Conservation (phyloP, 2,113 vertebrate species). For the Pelecanoides urinatrix region DNA sequence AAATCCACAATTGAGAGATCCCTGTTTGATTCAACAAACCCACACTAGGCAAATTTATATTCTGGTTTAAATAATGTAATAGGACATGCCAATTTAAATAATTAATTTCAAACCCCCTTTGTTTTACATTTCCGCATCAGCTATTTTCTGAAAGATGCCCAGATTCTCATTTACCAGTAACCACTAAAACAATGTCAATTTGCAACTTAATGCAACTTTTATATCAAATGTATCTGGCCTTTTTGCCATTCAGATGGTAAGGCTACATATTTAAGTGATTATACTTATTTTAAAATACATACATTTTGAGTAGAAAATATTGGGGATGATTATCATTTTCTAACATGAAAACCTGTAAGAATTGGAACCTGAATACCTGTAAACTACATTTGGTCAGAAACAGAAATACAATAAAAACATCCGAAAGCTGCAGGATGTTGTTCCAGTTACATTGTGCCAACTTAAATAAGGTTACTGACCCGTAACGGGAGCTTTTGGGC, state of each 20-base stretch:
- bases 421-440: neutral
- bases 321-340: neutral
- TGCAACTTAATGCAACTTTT: neutral
- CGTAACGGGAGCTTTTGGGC: neutral
- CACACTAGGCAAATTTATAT: neutral
- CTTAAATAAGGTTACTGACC: neutral
- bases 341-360: neutral
- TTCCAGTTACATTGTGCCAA: neutral
- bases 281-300: neutral
- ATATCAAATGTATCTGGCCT: neutral
- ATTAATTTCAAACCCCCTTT: neutral
- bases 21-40: neutral
- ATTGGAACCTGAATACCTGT: neutral
- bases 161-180: neutral
- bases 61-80: neutral
- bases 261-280: neutral
- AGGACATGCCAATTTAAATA: neutral
- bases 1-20: neutral
- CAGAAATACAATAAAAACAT: neutral
- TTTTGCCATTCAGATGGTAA: neutral
- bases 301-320: neutral
- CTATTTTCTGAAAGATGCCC: neutral
- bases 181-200: neutral
- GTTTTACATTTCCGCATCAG: neutral
- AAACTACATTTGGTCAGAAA: neutral